phyloP scores from a whole-genome alignment of 2,113 vertebrate species.

The Uria lomvia region DNA sequence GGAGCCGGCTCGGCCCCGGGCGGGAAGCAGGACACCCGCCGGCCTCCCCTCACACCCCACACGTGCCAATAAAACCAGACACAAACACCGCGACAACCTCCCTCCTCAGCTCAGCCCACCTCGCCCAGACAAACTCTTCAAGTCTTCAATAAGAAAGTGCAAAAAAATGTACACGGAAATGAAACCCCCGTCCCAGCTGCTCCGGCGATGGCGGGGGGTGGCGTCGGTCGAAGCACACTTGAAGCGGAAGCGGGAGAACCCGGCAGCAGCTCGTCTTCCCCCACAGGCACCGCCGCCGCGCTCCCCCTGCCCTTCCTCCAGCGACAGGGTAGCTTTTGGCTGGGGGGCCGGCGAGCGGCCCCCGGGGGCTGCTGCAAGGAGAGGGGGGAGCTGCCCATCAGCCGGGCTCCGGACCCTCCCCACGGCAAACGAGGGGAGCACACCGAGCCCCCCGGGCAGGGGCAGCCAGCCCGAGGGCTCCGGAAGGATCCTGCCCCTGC shows the following conservation, averaged over 20 bases:
- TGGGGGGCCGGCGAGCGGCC: conserved; percentile 73
- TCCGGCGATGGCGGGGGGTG: neutral
- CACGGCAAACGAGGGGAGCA: rapidly evolving
- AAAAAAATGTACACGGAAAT: conserved; percentile 72
- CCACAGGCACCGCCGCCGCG: conserved; percentile 72
- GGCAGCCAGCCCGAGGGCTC: neutral
- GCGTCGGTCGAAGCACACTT: conserved; percentile 27
- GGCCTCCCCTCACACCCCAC: neutral
- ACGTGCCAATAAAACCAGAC: neutral
- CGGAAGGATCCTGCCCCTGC: neutral
- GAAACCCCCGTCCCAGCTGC: conserved; percentile 17
- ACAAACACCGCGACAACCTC: neutral
- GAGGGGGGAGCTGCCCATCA: neutral
- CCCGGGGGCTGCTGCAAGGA: conserved; percentile 73
- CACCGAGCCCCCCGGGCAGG: rapidly evolving
- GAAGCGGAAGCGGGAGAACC: neutral
- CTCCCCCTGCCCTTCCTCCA: conserved; percentile 78
- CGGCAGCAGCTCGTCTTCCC: conserved; percentile 67
- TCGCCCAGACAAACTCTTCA: conserved; percentile 64
- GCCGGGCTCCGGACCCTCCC: neutral
- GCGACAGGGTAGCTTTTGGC: conserved; percentile 74
- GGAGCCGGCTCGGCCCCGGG: neutral
- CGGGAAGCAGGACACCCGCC: neutral
- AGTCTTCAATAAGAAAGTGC: conserved; percentile 78
- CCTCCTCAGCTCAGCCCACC: conserved; percentile 14